Evolutionary conservation across 2,797 vertebrate species (phyloP), one percentile per base, ranked within the genome.

Genomic region (Cephalopachus bancanus): DNA sequence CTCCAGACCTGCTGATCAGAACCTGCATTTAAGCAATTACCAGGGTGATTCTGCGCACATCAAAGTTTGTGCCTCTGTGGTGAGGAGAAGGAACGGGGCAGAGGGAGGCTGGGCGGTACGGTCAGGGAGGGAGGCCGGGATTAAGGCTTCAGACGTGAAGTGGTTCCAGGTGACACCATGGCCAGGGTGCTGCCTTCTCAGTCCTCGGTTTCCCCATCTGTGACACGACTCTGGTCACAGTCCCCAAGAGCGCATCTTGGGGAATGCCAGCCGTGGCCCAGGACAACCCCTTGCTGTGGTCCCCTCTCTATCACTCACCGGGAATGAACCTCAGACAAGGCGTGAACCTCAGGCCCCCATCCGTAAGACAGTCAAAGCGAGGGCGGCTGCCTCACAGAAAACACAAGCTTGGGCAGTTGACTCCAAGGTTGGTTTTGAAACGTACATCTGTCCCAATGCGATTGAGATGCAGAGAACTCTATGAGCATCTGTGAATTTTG

Each of bases 381-480:
- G 33, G 24, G 74, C 0, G 3, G n/a, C 1, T 33, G 51, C 3
- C 71, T 28, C 4, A 26, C 0, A 24, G 87, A 53, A 84, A 81
- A 44, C 2, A 28, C 7, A 19, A 28, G 37, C 24, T 9, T 11
- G 10, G 92, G 65, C 26, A 57, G 3, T 3, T 85, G 9, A 14
- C 22, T 17, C 7, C 11, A 28, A 10, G 0, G 33, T n/a, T 30
- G 57, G 71, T 11, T 75, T 62, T 3, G 60, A 80, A 79, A 80
- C 14, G 10, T 0, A 5, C 3, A 9, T 84, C 37, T 60, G 91
- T 51, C 17, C 83, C 55, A 4, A 55, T 10, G 28, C 4, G 7
- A 4, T 0, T 3, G 55, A 37, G 6, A 7, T 0, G 4, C 0
- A 7, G 59, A 60, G 69, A 30, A 26, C 5, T 5, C 14, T 7